Evolutionary conservation across 1,140 invertebrate species (phyloP).

Genomic region (Aphis gossypii): DNA sequence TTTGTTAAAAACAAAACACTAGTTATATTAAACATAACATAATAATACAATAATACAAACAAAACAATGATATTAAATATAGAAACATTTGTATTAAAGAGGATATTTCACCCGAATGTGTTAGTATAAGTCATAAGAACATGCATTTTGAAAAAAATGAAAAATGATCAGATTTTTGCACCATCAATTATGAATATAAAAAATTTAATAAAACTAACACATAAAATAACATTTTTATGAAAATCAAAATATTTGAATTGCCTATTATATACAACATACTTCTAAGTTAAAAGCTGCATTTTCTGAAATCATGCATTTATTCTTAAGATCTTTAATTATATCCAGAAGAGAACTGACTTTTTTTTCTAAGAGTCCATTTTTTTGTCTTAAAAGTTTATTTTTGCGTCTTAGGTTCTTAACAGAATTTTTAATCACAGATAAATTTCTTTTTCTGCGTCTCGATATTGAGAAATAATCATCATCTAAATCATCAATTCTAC

Average conservation of each 20-base stretch:
- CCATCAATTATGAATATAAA: neutral
- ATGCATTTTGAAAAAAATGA: no score
- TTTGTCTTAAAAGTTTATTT: neutral
- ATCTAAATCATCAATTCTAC: neutral
- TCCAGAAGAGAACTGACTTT: neutral
- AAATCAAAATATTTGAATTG: no score
- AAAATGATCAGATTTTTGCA: no score
- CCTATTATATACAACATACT: neutral
- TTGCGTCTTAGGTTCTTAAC: neutral
- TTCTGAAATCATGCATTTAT: neutral
- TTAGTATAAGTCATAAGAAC: no score
- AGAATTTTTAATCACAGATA: neutral
- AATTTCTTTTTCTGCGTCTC: neutral
- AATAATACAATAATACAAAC: neutral
- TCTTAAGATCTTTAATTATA: neutral
- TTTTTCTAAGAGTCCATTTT: neutral
- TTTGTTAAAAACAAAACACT: neutral
- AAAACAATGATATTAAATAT: neutral
- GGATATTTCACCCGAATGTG: no score
- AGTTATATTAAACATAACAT: neutral
- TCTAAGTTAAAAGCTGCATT: neutral
- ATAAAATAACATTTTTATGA: no score
- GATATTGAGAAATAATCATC: neutral
- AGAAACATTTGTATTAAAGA: no score
- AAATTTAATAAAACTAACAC: no score